A percentile compares a stretch with the other conserved stretches of the same genome.
phyloP scores from a whole-genome alignment of 2,797 vertebrate species.

The Eutrigla gurnardus region DNA sequence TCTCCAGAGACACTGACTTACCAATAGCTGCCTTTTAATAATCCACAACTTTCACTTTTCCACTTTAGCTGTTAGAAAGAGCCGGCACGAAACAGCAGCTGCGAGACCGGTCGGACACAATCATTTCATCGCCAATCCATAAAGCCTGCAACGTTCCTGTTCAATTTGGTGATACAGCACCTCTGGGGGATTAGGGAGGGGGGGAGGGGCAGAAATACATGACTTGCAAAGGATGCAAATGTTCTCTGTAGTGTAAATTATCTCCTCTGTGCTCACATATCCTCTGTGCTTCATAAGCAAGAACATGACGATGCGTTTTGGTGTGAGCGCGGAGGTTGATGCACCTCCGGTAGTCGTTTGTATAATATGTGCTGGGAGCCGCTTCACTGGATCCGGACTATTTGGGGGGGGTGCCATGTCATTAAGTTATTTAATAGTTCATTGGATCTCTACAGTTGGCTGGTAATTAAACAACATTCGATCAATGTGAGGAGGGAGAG shows the following conservation, averaged over 20 bases:
- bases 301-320: slow-evolving; percentile 38
- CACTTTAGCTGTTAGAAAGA: slow-evolving; percentile 40
- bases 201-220: slow-evolving; percentile 26
- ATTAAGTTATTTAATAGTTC: slow-evolving; percentile 83
- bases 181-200: background rate
- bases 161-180: slow-evolving; percentile 42
- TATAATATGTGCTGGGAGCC: slow-evolving; percentile 52
- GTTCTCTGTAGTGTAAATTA: slow-evolving; percentile 34
- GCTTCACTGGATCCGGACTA: slow-evolving; percentile 57
- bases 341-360: slow-evolving; percentile 58
- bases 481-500: slow-evolving; percentile 60
- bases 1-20: slow-evolving; percentile 44
- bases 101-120: slow-evolving; percentile 9
- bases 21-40: slow-evolving; percentile 60
- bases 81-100: slow-evolving; percentile 14
- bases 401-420: slow-evolving; percentile 73
- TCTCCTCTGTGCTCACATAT: slow-evolving; percentile 34
- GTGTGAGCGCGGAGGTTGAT: slow-evolving; percentile 31
- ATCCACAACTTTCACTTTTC: slow-evolving; percentile 55
- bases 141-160: slow-evolving; percentile 32
- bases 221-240: slow-evolving; percentile 28
- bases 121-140: slow-evolving; percentile 42
- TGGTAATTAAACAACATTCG: slow-evolving; percentile 80
- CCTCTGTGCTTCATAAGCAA: slow-evolving; percentile 33
- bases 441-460: slow-evolving; percentile 78